These are phyloP conservation scores for Drosophila tani DNA, from an alignment of 1,140 invertebrate species.

Conservation along the genomic window DNA sequence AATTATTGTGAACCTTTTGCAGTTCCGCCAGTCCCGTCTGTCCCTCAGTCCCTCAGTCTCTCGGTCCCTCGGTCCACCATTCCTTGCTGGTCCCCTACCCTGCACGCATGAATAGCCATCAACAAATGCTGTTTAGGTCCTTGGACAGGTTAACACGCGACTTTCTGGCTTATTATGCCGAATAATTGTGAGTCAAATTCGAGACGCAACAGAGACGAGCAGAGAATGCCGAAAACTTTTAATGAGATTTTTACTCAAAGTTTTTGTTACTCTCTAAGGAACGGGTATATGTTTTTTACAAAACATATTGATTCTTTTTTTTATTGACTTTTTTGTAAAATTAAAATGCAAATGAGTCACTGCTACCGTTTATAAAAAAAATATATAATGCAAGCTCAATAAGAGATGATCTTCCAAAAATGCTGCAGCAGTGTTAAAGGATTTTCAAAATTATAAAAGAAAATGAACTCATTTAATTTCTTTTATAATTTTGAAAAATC, in stretches of 20 bases:
- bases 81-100: slow-evolving; percentile 9
- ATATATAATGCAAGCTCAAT: neutral
- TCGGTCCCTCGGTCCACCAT: slow-evolving; percentile 12
- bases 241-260: slow-evolving; percentile 73
- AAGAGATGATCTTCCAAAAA: neutral
- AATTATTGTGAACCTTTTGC: slow-evolving; percentile 52
- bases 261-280: slow-evolving; percentile 22
- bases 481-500: too few relatives aligned
- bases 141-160: slow-evolving; percentile 51
- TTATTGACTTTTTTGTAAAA: too few relatives aligned
- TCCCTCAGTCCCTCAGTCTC: neutral
- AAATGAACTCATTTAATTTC: too few relatives aligned
- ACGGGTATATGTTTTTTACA: slow-evolving; percentile 7
- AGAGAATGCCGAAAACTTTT: slow-evolving; percentile 72
- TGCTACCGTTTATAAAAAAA: neutral
- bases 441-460: too few relatives aligned
- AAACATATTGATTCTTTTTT: neutral
- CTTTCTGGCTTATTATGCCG: slow-evolving; percentile 58
- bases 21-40: neutral
- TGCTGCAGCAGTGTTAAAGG: too few relatives aligned
- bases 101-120: slow-evolving; percentile 44
- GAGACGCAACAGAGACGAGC: slow-evolving; percentile 56
- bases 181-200: slow-evolving; percentile 66
- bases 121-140: slow-evolving; percentile 41
- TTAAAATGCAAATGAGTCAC: neutral